Evolutionary conservation across 2,113 vertebrate species (phyloP), one percentile per base, ranked within the genome.

Genomic region (Sphaerodactylus townsendi): DNA sequence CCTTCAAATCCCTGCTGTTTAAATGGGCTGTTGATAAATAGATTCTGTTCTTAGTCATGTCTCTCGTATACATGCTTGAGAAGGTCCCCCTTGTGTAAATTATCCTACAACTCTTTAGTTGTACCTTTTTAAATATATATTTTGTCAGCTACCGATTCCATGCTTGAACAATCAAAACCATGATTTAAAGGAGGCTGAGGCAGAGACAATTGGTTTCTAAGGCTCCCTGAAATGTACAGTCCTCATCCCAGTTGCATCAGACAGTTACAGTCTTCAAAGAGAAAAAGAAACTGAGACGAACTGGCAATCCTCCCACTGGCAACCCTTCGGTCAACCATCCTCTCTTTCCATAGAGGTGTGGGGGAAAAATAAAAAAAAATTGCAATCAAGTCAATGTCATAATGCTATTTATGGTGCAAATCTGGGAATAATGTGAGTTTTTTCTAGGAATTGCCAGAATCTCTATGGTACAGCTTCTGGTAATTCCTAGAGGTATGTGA

Each of bases 21-120:
- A 90, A 92, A 93, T 90, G 30, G 80, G 85, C 69, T 85, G 82
- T 90, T 95, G 87, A 92, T 91, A 93, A 92, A 93, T 90, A 81
- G 74, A 83, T 88, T 92, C 84, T 88, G 70, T 88, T 93, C 84
- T 89, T 91, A 84, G 86, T 89, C 89, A 81, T 92, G 69, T 92
- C 68, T 82, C 56, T 79, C 77, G 84, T 69, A 84, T 89, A 77
- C 82, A 46, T 62, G 68, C 74, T 71, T 76, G 87, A 91, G 85
- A 88, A 88, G 90, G 59, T 84, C 90, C 76, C 53, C 48, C 90
- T 85, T 86, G 78, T 90, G 28, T 89, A 89, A 88, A 81, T 65
- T 87, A 85, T 84, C 64, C 37, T 0, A 0, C 0, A 0, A 81
- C 90, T 81, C 56, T 88, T 92, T 92, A 89, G 71, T 50, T 92